Evolutionary conservation across 2,113 vertebrate species (phyloP).

Genomic region (Australoheros scitulus): DNA sequence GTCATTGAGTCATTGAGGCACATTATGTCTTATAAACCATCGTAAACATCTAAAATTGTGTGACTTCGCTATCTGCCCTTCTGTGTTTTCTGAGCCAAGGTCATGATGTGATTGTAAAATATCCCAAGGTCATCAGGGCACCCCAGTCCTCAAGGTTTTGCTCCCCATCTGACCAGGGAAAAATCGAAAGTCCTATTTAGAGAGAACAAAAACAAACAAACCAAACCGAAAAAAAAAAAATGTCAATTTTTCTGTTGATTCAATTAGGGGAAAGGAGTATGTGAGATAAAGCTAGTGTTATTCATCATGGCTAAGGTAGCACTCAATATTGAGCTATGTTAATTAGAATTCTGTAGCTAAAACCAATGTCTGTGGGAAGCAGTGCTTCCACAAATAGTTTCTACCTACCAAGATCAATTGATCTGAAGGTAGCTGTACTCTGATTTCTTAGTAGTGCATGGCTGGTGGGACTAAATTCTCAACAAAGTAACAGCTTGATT

Average conservation of each 20-base stretch:
- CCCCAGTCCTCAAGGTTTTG: constrained; percentile 40
- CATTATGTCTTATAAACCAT: not conserved
- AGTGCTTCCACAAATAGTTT: constrained; percentile 72
- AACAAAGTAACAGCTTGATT: constrained; percentile 24
- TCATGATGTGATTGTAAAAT: constrained; percentile 9
- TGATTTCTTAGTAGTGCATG: constrained; percentile 6
- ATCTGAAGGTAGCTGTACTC: constrained; percentile 40
- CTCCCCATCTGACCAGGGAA: constrained; percentile 37
- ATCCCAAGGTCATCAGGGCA: constrained; percentile 49
- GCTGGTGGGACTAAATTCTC: constrained; percentile 25
- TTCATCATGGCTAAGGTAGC: constrained; percentile 77
- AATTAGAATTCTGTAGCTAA: constrained; percentile 74
- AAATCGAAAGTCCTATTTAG: constrained; percentile 74
- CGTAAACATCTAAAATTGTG: not conserved
- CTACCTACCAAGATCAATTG: constrained; percentile 59
- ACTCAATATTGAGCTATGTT: constrained; percentile 75
- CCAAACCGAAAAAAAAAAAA: constrained; percentile 35
- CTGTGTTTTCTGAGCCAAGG: constrained; percentile 27
- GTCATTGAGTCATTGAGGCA: not conserved
- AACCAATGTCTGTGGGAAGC: constrained; percentile 75
- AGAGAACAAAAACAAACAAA: constrained; percentile 18
- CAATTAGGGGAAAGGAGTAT: constrained; percentile 75
- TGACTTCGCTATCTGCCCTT: constrained; percentile 8
- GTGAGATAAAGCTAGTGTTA: constrained; percentile 79
- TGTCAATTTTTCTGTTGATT: constrained; percentile 76